Base-by-base conservation (phyloP, 1,140 invertebrate species). In the Drosophila takahashii region DNA sequence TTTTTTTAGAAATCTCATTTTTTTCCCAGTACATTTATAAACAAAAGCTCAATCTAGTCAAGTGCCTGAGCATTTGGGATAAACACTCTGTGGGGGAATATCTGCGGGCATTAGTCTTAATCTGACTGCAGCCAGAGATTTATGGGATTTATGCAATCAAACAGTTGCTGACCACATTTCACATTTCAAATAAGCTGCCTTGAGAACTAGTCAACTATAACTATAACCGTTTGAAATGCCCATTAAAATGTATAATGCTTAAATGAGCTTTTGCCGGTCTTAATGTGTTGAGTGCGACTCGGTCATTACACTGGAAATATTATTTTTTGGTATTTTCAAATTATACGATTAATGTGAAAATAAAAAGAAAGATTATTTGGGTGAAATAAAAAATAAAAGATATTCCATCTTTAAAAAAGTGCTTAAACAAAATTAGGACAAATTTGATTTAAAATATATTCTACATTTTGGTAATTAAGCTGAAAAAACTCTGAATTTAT, bases 91-190 rank as follows among this genome's bases (percentile, higher is more conserved):
- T 9, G 48, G 22, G 50, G 22, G 22, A 15, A 34, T 18, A 18
- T 32, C 47, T 48, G 16, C 16, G 32, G 50, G 15, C 44, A 48
- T 37, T 34, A 39, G 13, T 29, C 29, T 22, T 22, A 18, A 45
- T 26, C 29, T 47, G 13, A 50, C 11, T 59, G 69, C 13, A 45
- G 36, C 13, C 9, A 26, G n/a, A 50, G 64, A 67, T 47, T 54
- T 70, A 67, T 54, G 26, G 26, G 62, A 45, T 67, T 69, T 70
- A 53, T 69, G 66, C 66, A 70, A 70, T 70, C 48, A 70, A 69
- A 69, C 48, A 18, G 64, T 54, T 53, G 26, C 47, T 53, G 47
- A 18, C 29, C 61, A 50, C 47, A 50, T 15, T 50, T 50, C 47
- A 66, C 60, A 66, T 52, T 66, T 44, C 29, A 16, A 39, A 62